These are phyloP conservation scores for Nomada ferruginata DNA, from an alignment of 2,888 invertebrate species.

Conservation along the genomic window DNA sequence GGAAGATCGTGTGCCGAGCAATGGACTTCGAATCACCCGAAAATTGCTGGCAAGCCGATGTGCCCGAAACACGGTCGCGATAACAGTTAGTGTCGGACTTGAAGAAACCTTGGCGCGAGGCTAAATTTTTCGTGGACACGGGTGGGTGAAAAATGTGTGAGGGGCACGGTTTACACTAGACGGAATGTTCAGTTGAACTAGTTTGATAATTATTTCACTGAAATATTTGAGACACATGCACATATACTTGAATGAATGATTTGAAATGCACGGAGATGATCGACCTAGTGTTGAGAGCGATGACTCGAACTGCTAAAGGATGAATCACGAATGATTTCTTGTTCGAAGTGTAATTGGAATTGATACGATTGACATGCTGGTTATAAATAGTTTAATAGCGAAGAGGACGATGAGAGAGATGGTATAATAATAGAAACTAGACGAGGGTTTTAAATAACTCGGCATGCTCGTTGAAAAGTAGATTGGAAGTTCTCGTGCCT, in stretches of 20 bases:
- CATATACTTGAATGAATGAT: too few relatives aligned
- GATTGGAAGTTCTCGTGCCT: background rate
- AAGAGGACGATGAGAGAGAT: background rate
- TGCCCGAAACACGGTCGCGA: background rate
- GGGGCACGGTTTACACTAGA: too few relatives aligned
- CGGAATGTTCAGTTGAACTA: background rate
- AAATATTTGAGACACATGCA: too few relatives aligned
- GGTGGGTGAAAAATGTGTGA: too few relatives aligned
- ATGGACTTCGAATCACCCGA: constrained; percentile 38
- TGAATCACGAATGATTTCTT: constrained; percentile 11
- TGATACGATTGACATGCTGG: constrained; percentile 3
- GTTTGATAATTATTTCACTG: too few relatives aligned
- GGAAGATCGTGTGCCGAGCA: constrained; percentile 36
- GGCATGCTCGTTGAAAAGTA: background rate
- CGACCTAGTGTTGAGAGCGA: background rate
- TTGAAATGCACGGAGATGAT: too few relatives aligned
- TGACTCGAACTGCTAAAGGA: background rate
- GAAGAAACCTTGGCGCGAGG: background rate
- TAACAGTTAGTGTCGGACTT: background rate
- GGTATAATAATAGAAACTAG: constrained; percentile 24
- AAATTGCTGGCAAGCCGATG: constrained; percentile 28
- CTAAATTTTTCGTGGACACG: background rate
- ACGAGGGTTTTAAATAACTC: constrained; percentile 14
- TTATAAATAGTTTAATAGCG: constrained; percentile 13
- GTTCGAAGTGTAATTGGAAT: constrained; percentile 9